Conservation (phyloP, 1,140 invertebrate genomes). For the Lordiphosa collinella region DNA sequence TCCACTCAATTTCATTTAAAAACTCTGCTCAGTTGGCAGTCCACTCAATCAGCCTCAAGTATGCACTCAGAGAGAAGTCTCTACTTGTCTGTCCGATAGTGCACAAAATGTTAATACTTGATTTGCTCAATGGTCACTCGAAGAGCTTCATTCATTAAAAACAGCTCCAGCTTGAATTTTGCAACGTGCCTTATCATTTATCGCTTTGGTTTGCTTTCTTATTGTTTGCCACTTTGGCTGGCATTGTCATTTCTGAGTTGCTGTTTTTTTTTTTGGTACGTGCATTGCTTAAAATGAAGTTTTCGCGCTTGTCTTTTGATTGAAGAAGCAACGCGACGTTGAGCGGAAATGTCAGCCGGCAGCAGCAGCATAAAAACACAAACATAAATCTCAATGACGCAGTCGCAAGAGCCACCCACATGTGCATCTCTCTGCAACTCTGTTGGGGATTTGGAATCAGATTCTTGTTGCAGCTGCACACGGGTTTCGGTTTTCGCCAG, state of each 20-base stretch:
- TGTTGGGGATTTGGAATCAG: background rate
- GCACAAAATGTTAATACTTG: constrained; percentile 25
- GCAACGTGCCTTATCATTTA: constrained; percentile 71
- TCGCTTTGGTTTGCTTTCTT: constrained; percentile 61
- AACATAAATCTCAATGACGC: constrained; percentile 68
- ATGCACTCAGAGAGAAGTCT: background rate
- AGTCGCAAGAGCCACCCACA: constrained; percentile 47
- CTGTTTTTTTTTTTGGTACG: constrained; percentile 17
- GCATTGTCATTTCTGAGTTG: constrained; percentile 28
- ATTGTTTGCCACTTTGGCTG: constrained; percentile 65
- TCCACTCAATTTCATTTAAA: too few species aligned
- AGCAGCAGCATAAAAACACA: constrained; percentile 64
- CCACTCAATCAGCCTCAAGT: constrained; percentile 34
- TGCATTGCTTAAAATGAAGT: constrained; percentile 29
- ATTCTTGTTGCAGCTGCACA: constrained; percentile 33
- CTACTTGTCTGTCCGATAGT: too few species aligned
- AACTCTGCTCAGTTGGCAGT: constrained; percentile 1
- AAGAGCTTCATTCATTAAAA: constrained; percentile 37
- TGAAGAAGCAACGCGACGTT: constrained; percentile 41
- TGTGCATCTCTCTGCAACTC: constrained; percentile 18
- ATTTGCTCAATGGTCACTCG: constrained; percentile 24
- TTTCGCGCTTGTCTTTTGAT: constrained; percentile 65
- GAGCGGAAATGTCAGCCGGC: constrained; percentile 66
- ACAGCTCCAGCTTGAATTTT: constrained; percentile 14
- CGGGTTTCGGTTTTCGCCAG: constrained; percentile 58